These are phyloP conservation scores for Mylabris sibirica DNA, from an alignment of 2,888 invertebrate species.

Conservation along the genomic window DNA sequence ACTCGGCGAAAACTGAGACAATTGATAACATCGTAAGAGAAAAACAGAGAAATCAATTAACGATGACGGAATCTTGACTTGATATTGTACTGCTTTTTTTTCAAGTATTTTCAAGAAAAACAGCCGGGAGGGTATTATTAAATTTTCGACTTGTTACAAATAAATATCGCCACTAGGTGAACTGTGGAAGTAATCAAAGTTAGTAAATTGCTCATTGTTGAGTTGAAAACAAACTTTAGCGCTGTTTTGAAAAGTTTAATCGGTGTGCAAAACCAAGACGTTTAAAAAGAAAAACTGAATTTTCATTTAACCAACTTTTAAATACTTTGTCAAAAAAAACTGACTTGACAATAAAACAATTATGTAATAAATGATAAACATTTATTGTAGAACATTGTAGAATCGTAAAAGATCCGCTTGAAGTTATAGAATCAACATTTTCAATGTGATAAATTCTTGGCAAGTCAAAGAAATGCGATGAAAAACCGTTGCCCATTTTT, in stretches of 20 bases:
- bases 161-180: constrained; percentile 31
- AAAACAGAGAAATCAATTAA: neutral
- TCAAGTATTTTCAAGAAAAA: no score
- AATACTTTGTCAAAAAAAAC: constrained; percentile 14
- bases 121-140: constrained; percentile 20
- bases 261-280: constrained; percentile 47
- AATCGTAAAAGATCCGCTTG: constrained; percentile 17
- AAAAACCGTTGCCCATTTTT: neutral
- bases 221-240: constrained; percentile 50
- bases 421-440: constrained; percentile 9
- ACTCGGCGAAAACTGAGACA: neutral
- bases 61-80: neutral
- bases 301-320: constrained; percentile 44
- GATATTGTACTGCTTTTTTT: constrained; percentile 9
- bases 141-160: constrained; percentile 33
- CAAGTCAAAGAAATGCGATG: neutral
- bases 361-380: constrained; percentile 18
- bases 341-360: constrained; percentile 23
- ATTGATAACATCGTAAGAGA: constrained; percentile 24
- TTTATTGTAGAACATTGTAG: constrained; percentile 8
- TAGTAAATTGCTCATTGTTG: constrained; percentile 57
- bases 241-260: constrained; percentile 52
- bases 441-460: constrained; percentile 10
- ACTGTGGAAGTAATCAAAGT: constrained; percentile 56
- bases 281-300: constrained; percentile 41